Conservation (phyloP, 2,797 vertebrate genomes). For the Cirrhinus molitorella region DNA sequence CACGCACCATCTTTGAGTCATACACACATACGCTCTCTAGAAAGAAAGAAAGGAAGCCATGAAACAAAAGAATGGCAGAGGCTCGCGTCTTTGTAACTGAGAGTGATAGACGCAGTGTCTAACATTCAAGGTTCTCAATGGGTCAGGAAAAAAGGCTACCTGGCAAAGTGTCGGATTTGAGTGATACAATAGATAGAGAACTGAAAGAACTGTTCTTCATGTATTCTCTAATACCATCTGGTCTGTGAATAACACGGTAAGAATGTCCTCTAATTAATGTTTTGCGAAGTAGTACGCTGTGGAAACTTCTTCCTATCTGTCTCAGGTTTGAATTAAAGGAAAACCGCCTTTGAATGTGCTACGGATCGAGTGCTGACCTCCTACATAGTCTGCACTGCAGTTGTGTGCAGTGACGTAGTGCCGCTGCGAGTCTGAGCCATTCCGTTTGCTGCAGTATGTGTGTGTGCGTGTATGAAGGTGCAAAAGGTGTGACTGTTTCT, state of each 20-base stretch:
- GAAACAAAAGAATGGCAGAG: conserved; percentile 28
- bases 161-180: not conserved
- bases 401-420: conserved; percentile 34
- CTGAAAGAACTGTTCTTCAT: conserved; percentile 22
- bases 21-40: conserved; percentile 1
- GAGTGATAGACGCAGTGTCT: conserved; percentile 29
- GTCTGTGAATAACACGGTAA: too few species aligned
- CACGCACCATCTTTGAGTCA: conserved; percentile 39
- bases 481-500: conserved; percentile 48
- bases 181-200: not conserved
- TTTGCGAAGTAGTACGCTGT: conserved; percentile 27
- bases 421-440: conserved; percentile 29
- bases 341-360: not conserved
- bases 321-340: conserved; percentile 8
- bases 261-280: conserved; percentile 50
- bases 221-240: conserved; percentile 22
- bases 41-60: conserved; percentile 34
- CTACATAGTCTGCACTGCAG: conserved; percentile 43
- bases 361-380: conserved; percentile 7
- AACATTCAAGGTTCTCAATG: conserved; percentile 29
- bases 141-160: not conserved
- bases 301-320: conserved; percentile 20
- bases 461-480: conserved; percentile 22
- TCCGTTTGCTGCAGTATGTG: conserved; percentile 41
- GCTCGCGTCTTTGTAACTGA: conserved; percentile 16